Evolutionary conservation across 2,797 vertebrate genomes (phyloP).

Genomic region (Lerista edwardsae): DNA sequence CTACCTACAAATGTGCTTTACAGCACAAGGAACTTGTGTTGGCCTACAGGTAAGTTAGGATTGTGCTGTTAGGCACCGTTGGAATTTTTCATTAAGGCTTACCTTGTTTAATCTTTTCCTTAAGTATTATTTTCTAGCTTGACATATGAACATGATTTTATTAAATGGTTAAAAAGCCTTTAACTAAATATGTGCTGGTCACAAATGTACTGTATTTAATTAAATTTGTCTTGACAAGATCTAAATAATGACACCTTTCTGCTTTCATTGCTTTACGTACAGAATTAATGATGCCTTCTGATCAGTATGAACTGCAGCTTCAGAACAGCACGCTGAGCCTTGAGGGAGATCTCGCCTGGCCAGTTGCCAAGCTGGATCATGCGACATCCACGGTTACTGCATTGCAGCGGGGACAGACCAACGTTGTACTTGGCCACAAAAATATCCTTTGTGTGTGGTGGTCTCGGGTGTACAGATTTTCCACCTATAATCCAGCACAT

Average conservation of each 20-base stretch:
- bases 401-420: constrained; percentile 77
- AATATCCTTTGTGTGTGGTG: constrained; percentile 76
- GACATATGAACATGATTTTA: constrained; percentile 22
- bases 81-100: neutral
- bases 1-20: no score
- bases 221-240: constrained; percentile 2
- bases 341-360: constrained; percentile 69
- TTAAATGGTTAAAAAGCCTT: neutral
- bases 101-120: neutral
- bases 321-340: constrained; percentile 80
- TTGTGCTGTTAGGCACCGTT: neutral
- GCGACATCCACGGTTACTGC: constrained; percentile 75
- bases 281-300: constrained; percentile 94
- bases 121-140: constrained; percentile 1
- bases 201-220: constrained; percentile 8
- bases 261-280: constrained; percentile 30
- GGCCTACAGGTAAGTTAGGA: no score
- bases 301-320: constrained; percentile 93
- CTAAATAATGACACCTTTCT: neutral
- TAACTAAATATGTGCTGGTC: neutral
- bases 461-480: neutral
- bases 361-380: constrained; percentile 84
- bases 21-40: no score
- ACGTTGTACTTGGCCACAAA: constrained; percentile 77
- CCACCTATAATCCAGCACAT: neutral